These are phyloP conservation scores for Druceiella hillmani DNA, from an alignment of 2,888 invertebrate genomes.

Conservation along the genomic window DNA sequence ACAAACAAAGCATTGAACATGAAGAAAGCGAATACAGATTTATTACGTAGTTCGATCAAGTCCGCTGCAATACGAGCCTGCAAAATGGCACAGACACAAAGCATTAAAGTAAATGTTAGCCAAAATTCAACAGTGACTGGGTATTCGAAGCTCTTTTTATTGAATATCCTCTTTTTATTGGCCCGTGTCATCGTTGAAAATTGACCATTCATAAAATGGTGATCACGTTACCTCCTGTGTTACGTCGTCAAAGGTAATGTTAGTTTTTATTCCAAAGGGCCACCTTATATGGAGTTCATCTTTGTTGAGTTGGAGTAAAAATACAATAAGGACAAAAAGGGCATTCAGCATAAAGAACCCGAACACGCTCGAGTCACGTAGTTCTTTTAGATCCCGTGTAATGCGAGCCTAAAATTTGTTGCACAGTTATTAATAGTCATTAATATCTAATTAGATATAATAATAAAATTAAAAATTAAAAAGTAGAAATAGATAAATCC, in stretches of 20 bases:
- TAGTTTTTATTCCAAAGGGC: conserved; percentile 93
- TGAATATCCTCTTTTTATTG: conserved; percentile 9
- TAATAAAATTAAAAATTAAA: too few species aligned
- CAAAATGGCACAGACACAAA: conserved; percentile 50
- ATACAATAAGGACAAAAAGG: conserved; percentile 96
- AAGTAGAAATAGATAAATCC: too few species aligned
- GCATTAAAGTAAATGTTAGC: conserved; percentile 31
- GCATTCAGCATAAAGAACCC: conserved; percentile 99
- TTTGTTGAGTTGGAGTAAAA: conserved; percentile 97
- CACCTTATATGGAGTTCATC: conserved; percentile 93
- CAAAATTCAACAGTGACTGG: conserved; percentile 55
- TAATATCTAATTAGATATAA: too few species aligned
- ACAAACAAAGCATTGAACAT: conserved; percentile 99
- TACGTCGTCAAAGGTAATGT: conserved; percentile 85
- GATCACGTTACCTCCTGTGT: conserved; percentile 83
- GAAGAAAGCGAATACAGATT: conserved; percentile 96
- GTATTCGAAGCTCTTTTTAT: conserved; percentile 30
- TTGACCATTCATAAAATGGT: conserved; percentile 38
- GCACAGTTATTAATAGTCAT: too few species aligned
- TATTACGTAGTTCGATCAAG: conserved; percentile 92
- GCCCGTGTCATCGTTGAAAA: conserved; percentile 49
- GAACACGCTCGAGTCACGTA: conserved; percentile 92
- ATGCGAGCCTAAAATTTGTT: conserved; percentile 79
- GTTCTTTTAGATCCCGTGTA: conserved; percentile 85
- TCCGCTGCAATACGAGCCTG: conserved; percentile 87